phyloP scores from a whole-genome alignment of 2,888 invertebrate genomes.

The Apamea epomidion region DNA sequence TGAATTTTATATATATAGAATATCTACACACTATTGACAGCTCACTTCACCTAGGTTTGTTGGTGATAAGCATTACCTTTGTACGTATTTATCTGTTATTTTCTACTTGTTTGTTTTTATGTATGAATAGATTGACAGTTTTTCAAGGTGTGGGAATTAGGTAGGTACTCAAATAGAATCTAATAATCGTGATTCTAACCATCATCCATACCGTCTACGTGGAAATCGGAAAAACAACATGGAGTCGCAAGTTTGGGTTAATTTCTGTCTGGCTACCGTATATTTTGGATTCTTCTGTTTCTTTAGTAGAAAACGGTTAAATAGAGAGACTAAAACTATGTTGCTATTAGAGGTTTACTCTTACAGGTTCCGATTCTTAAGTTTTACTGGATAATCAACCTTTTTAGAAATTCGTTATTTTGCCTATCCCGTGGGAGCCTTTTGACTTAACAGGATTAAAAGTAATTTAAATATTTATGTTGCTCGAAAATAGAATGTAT shows the following conservation, averaged over 20 bases:
- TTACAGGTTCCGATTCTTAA: conserved; percentile 1
- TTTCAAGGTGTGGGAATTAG: background rate
- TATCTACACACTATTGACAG: background rate
- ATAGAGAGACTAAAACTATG: conserved; percentile 24
- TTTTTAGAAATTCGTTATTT: conserved; percentile 26
- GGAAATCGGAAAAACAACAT: background rate
- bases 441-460: conserved; percentile 19
- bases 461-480: conserved; percentile 22
- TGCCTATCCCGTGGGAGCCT: background rate
- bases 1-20: no score
- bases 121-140: background rate
- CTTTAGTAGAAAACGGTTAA: background rate
- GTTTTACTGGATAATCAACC: conserved; percentile 13
- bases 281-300: conserved; percentile 7
- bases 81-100: no score
- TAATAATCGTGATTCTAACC: background rate
- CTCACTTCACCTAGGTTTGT: background rate
- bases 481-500: conserved; percentile 14
- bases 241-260: background rate
- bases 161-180: background rate
- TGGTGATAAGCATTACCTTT: no score
- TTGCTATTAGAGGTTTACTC: conserved; percentile 1
- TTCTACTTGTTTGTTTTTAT: no score
- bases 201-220: background rate
- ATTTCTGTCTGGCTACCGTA: background rate